Evolutionary conservation across 2,113 vertebrate genomes (phyloP).

Genomic region (Rhynchomys soricoides): DNA sequence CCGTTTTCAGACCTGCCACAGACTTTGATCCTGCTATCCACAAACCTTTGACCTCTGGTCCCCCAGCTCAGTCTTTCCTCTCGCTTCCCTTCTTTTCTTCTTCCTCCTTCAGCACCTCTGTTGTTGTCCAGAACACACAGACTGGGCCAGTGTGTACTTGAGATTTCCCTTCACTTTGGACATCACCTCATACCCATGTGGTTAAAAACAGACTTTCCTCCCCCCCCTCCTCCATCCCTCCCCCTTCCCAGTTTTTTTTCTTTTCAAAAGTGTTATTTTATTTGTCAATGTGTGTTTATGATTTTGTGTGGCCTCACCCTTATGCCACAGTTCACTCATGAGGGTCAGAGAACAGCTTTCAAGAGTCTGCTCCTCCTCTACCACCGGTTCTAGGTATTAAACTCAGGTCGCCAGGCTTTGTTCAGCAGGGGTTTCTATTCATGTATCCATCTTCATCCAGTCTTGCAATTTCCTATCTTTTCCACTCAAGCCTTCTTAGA

Average conservation of each 20-base stretch:
- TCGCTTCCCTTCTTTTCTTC: not conserved
- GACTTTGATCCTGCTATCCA: not conserved
- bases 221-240: not conserved
- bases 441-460: not conserved
- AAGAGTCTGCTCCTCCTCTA: no score
- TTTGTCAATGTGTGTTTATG: not conserved
- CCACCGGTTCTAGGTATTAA: not conserved
- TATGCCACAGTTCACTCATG: not conserved
- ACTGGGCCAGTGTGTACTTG: not conserved
- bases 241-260: no score
- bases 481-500: not conserved
- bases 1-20: not conserved
- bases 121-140: not conserved
- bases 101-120: not conserved
- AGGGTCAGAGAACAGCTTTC: not conserved
- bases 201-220: not conserved
- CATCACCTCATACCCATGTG: not conserved
- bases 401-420: not conserved
- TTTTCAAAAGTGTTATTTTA: not conserved
- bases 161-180: not conserved
- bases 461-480: not conserved
- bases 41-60: not conserved
- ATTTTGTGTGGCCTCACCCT: not conserved
- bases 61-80: not conserved
- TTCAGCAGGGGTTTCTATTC: no score